A percentile compares a stretch with the other conserved stretches of the same genome.
These are phyloP conservation scores for Dendrocopos noguchii DNA, from an alignment of 2,113 vertebrate species.

Conservation along the genomic window DNA sequence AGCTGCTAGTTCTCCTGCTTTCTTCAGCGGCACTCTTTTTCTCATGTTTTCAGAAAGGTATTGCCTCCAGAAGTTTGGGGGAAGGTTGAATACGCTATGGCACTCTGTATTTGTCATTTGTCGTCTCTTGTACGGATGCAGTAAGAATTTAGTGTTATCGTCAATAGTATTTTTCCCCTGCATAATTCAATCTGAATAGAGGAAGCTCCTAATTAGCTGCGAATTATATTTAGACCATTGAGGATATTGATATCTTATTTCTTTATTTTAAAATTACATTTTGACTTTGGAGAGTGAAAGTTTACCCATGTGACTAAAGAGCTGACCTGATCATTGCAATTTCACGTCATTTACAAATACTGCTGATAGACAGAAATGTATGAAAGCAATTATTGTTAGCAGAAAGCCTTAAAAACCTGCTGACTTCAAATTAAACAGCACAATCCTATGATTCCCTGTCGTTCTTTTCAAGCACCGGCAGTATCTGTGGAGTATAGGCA, in stretches of 20 bases:
- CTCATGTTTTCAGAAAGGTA: constrained; percentile 43
- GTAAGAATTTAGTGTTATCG: constrained; percentile 77
- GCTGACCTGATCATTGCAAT: constrained; percentile 74
- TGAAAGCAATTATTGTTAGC: constrained; percentile 92
- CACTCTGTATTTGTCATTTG: constrained; percentile 67
- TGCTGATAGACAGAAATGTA: constrained; percentile 93
- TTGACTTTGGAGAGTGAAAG: constrained; percentile 79
- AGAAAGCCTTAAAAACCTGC: constrained; percentile 96
- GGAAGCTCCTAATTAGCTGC: constrained; percentile 55
- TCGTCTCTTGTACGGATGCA: constrained; percentile 75
- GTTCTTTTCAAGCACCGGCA: constrained; percentile 70
- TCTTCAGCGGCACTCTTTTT: constrained; percentile 64
- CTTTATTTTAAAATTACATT: constrained; percentile 66
- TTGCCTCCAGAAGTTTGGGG: constrained; percentile 40
- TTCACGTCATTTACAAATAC: constrained; percentile 85
- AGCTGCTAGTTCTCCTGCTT: constrained; percentile 67
- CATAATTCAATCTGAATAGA: constrained; percentile 56
- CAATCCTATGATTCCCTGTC: constrained; percentile 77
- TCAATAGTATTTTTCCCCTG: constrained; percentile 54
- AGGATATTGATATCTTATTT: constrained; percentile 53
- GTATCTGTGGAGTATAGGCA: constrained; percentile 70
- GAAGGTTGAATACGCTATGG: constrained; percentile 48
- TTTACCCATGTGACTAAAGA: constrained; percentile 75
- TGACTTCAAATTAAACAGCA: constrained; percentile 91
- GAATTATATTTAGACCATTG: constrained; percentile 53